phyloP scores from a whole-genome alignment of 2,888 invertebrate genomes.

The Argyresthia albistria region DNA sequence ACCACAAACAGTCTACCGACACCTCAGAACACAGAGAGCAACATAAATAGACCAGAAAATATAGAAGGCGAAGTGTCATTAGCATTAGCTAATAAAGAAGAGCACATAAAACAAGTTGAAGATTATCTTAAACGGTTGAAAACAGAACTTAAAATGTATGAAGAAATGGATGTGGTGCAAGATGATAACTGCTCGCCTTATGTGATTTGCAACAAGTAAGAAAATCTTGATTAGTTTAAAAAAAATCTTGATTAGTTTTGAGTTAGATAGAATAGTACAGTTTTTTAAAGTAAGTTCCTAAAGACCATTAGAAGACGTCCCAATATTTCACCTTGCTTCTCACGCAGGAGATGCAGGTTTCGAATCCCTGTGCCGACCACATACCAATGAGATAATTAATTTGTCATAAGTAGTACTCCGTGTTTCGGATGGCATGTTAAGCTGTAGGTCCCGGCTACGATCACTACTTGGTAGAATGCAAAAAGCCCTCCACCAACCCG shows the following conservation, averaged over 20 bases:
- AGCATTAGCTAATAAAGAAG: not conserved
- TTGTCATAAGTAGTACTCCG: no score
- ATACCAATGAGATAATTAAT: no score
- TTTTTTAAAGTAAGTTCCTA: no score
- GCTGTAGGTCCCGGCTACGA: no score
- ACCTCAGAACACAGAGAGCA: not conserved
- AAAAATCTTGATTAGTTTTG: no score
- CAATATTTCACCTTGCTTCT: no score
- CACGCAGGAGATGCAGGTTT: no score
- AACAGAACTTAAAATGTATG: conserved; percentile 12
- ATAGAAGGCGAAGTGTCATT: conserved; percentile 5
- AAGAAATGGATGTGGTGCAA: conserved; percentile 26
- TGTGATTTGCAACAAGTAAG: conserved; percentile 27
- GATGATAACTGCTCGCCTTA: conserved; percentile 27
- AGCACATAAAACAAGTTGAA: not conserved
- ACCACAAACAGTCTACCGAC: not conserved
- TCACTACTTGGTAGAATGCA: no score
- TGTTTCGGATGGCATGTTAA: no score
- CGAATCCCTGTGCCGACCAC: no score
- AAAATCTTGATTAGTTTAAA: not conserved
- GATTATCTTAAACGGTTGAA: conserved; percentile 10
- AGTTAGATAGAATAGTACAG: not conserved
- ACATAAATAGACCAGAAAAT: conserved; percentile 6
- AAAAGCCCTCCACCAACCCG: no score
- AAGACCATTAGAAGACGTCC: no score